A percentile compares a stretch with the other conserved stretches of the same genome.
Conservation (phyloP, 2,888 invertebrate species). For the Scrobipalpa costella region DNA sequence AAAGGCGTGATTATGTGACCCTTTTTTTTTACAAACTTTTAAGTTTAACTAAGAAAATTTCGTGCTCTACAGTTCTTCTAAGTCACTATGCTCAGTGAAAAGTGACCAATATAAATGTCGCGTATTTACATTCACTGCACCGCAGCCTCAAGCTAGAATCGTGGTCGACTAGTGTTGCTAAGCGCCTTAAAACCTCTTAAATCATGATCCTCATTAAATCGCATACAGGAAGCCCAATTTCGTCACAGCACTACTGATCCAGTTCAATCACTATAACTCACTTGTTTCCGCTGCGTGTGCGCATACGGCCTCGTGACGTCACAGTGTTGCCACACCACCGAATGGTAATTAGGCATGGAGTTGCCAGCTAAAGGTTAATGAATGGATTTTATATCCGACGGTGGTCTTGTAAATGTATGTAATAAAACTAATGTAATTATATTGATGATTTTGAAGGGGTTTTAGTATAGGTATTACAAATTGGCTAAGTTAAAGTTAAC, state of each 20-base stretch:
- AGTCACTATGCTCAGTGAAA: too few relatives aligned
- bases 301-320: constrained; percentile 6
- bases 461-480: background rate
- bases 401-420: background rate
- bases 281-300: background rate
- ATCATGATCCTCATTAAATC: background rate
- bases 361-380: constrained; percentile 2
- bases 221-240: constrained; percentile 1
- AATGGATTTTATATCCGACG: background rate
- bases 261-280: constrained; percentile 6
- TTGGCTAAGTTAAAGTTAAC: too few relatives aligned
- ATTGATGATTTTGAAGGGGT: background rate
- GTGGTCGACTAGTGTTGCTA: too few relatives aligned
- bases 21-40: too few relatives aligned
- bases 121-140: too few relatives aligned
- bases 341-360: constrained; percentile 10
- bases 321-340: constrained; percentile 7
- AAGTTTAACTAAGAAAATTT: too few relatives aligned
- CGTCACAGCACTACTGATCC: constrained; percentile 9
- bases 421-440: background rate
- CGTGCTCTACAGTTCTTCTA: too few relatives aligned
- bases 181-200: too few relatives aligned
- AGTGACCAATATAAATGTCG: too few relatives aligned
- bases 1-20: too few relatives aligned
- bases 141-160: too few relatives aligned